Conservation (phyloP, 2,888 invertebrate species). For the Tachina fera region DNA sequence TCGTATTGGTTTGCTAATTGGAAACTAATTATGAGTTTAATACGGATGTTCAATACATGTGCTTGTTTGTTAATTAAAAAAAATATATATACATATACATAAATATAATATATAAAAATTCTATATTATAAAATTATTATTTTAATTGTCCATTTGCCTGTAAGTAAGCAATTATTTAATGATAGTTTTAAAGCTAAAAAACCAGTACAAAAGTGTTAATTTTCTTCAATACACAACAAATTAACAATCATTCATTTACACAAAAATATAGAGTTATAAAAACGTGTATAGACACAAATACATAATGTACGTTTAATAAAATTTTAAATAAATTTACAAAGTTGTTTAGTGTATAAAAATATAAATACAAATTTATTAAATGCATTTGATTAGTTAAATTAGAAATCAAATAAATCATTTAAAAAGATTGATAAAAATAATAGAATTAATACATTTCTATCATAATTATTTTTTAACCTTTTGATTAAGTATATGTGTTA, state of each 20-base stretch:
- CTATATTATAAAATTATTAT: background rate
- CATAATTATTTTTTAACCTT: conserved; percentile 51
- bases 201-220: conserved; percentile 49
- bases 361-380: conserved; percentile 40
- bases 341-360: background rate
- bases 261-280: background rate
- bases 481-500: conserved; percentile 63
- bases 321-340: conserved; percentile 8
- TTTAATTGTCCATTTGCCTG: conserved; percentile 22
- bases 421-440: conserved; percentile 33
- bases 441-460: conserved; percentile 31
- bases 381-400: conserved; percentile 47
- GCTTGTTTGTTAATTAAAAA: too few relatives aligned
- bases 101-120: too few relatives aligned
- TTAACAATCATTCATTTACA: conserved; percentile 39
- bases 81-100: too few relatives aligned
- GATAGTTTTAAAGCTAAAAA: conserved; percentile 62
- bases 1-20: background rate
- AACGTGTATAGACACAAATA: background rate
- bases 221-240: conserved; percentile 24
- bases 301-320: background rate
- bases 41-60: too few relatives aligned
- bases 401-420: conserved; percentile 59
- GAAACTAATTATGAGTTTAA: background rate
- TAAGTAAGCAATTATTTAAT: conserved; percentile 43